A percentile compares a stretch with the other conserved stretches of the same genome.
phyloP scores from a whole-genome alignment of 2,113 vertebrate genomes.

The Empidonax traillii region DNA sequence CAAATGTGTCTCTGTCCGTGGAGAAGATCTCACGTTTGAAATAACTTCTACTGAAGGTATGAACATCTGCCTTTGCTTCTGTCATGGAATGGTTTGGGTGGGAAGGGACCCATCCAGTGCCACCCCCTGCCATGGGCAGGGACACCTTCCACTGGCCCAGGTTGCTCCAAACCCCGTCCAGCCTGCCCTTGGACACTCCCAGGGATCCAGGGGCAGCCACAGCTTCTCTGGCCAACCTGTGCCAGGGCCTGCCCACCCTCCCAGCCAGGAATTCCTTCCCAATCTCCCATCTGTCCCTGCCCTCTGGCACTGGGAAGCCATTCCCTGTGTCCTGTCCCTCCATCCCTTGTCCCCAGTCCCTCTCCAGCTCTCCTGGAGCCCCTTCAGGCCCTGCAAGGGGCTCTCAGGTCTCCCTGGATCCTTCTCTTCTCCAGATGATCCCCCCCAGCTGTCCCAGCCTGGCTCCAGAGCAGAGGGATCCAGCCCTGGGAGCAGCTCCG shows the following conservation, averaged over 20 bases:
- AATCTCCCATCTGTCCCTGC: too few species aligned
- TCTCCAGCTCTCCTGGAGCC: not conserved
- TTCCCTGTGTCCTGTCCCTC: too few species aligned
- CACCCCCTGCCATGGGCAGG: not conserved
- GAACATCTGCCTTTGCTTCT: not conserved
- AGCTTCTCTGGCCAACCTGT: not conserved
- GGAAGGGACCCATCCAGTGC: not conserved
- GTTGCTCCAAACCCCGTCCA: not conserved
- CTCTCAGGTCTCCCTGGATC: too few species aligned
- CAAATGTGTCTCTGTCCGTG: conserved; percentile 86
- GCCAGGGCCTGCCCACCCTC: not conserved
- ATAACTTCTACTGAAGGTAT: conserved; percentile 60
- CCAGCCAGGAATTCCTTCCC: not conserved
- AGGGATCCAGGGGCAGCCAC: not conserved
- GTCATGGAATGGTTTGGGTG: not conserved
- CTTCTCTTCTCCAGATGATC: too few species aligned
- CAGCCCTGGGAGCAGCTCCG: too few species aligned
- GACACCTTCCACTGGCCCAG: not conserved
- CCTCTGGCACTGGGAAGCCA: too few species aligned
- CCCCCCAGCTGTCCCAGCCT: too few species aligned
- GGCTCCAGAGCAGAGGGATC: too few species aligned
- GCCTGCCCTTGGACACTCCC: not conserved
- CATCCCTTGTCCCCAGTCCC: not conserved
- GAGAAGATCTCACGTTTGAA: conserved; percentile 77
- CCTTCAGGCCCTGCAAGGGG: not conserved